Percentiles rank a stretch among this genome's conserved stretches.
Evolutionary conservation across 2,888 invertebrate species (phyloP).

Genomic region (Teleogryllus oceanicus): DNA sequence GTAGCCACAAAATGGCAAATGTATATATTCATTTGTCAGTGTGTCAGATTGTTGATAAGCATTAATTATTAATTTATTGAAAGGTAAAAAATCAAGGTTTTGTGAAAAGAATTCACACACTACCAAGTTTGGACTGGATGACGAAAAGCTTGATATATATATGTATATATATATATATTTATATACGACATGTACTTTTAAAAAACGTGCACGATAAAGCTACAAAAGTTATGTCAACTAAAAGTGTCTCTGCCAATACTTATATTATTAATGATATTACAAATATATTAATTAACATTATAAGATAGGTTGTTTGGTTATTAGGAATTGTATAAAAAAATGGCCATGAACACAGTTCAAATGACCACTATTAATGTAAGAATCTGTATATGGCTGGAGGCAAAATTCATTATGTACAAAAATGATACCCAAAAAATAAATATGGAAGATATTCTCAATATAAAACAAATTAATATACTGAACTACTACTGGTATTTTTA

Average conservation of each 20-base stretch:
- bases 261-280: conserved; percentile 33
- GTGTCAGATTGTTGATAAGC: conserved; percentile 9
- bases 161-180: conserved; percentile 25
- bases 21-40: conserved; percentile 7
- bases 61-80: conserved; percentile 29
- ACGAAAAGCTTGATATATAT: conserved; percentile 33
- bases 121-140: conserved; percentile 25
- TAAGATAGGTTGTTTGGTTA: conserved; percentile 34
- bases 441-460: conserved; percentile 38
- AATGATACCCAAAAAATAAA: conserved; percentile 41
- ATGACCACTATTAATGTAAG: conserved; percentile 28
- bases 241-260: conserved; percentile 39
- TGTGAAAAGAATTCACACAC: conserved; percentile 25
- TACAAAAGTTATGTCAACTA: conserved; percentile 36
- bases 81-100: conserved; percentile 28
- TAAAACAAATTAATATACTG: conserved; percentile 39
- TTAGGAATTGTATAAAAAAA: conserved; percentile 38
- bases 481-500: conserved; percentile 41
- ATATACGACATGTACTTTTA: conserved; percentile 27
- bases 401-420: conserved; percentile 40
- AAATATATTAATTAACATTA: conserved; percentile 35
- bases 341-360: conserved; percentile 20
- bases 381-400: conserved; percentile 33
- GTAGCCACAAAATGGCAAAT: conserved; percentile 11
- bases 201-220: conserved; percentile 37